A percentile compares a stretch with the other conserved stretches of the same genome.
phyloP scores from a whole-genome alignment of 2,113 vertebrate genomes.

The Ammospiza nelsoni region DNA sequence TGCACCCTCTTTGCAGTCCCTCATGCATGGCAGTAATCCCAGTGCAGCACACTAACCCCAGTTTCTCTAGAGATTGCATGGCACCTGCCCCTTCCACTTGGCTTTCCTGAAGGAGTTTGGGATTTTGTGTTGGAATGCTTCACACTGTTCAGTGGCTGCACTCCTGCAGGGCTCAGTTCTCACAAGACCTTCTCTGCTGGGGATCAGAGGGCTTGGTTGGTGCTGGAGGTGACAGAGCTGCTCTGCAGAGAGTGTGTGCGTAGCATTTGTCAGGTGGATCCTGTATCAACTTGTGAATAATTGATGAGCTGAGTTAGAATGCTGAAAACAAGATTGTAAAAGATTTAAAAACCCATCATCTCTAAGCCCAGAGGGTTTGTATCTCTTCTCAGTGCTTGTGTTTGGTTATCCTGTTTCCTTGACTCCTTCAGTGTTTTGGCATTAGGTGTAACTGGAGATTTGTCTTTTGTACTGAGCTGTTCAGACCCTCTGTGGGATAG shows the following conservation, averaged over 20 bases:
- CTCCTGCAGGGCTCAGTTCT: neutral
- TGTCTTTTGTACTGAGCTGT: neutral
- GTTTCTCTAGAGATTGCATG: constrained; percentile 5
- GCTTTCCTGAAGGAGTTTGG: neutral
- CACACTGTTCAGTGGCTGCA: neutral
- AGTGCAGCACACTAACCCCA: neutral
- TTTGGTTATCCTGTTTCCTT: neutral
- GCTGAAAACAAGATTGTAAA: neutral
- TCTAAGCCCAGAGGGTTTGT: neutral
- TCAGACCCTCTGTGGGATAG: neutral
- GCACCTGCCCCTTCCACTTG: neutral
- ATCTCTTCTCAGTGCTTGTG: neutral
- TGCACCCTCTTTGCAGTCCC: neutral
- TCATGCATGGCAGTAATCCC: neutral
- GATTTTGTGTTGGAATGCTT: neutral
- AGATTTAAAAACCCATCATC: neutral
- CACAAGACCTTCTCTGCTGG: neutral
- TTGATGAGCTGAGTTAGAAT: neutral
- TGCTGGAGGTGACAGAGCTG: neutral
- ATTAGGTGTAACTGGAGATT: neutral
- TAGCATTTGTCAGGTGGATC: neutral
- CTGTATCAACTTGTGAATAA: neutral
- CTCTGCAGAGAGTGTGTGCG: accelerated
- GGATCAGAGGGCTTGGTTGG: neutral
- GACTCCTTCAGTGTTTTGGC: neutral